A percentile compares a stretch with the other conserved stretches of the same genome.
These are phyloP conservation scores for Pterobdella sp. DNA, from an alignment of 2,888 invertebrate species.

Conservation along the genomic window DNA sequence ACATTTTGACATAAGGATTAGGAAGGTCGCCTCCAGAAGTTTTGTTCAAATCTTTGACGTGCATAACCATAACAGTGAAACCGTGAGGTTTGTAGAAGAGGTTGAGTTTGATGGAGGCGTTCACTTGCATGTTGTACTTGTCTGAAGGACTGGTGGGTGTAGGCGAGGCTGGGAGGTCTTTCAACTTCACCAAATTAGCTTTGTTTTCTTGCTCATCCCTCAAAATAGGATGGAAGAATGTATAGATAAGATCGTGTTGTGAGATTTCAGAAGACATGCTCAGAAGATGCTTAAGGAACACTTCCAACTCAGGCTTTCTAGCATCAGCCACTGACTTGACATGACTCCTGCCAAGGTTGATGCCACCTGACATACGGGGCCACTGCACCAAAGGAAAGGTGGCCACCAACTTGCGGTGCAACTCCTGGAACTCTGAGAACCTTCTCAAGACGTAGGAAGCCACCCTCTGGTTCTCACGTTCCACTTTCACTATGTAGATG, in stretches of 20 bases:
- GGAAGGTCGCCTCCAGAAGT: slow-evolving; percentile 42
- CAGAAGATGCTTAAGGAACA: slow-evolving; percentile 77
- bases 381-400: slow-evolving; percentile 84
- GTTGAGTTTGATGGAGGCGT: slow-evolving; percentile 71
- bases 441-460: slow-evolving; percentile 81
- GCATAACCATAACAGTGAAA: slow-evolving; percentile 75
- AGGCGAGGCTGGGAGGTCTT: slow-evolving; percentile 32
- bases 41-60: slow-evolving; percentile 69
- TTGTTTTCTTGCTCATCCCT: slow-evolving; percentile 75
- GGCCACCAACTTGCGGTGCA: slow-evolving; percentile 83
- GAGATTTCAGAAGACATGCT: slow-evolving; percentile 72
- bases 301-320: slow-evolving; percentile 77
- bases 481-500: slow-evolving; percentile 59
- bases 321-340: slow-evolving; percentile 88
- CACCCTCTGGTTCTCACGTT: slow-evolving; percentile 74
- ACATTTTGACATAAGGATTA: slow-evolving; percentile 58
- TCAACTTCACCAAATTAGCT: slow-evolving; percentile 37
- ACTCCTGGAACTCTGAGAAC: slow-evolving; percentile 91
- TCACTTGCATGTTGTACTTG: slow-evolving; percentile 39
- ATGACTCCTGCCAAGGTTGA: slow-evolving; percentile 67
- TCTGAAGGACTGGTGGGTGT: slow-evolving; percentile 5
- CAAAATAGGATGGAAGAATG: slow-evolving; percentile 91
- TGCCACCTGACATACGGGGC: slow-evolving; percentile 54
- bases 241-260: slow-evolving; percentile 77
- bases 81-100: slow-evolving; percentile 65